Base-by-base conservation (phyloP, 2,797 vertebrate genomes). In the Discoglossus pictus region DNA sequence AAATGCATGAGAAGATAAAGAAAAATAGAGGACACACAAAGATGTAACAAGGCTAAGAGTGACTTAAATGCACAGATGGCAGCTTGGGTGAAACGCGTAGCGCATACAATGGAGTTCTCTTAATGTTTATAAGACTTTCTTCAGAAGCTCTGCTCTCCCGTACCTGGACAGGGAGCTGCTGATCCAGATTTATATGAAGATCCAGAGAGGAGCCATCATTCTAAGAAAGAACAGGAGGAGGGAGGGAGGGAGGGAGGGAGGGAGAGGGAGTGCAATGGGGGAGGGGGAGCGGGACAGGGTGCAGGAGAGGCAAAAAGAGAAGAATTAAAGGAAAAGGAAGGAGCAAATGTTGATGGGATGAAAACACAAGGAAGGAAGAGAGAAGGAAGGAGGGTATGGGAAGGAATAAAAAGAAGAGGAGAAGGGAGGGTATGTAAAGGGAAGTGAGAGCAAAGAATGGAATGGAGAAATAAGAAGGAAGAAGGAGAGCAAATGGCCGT, bases 181-280 rank as follows among this genome's bases (percentile, higher is more conserved):
- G 85, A 77, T 95, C 93, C 92, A 96, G 86, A 76, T 96, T 94
- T 58, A 97, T 94, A 86, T 95, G 93, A 70, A 96, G 91, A 67
- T 95, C 94, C 76, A 96, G 89, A 17, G 93, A 83, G 60, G 85
- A 92, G 48, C 93, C 93, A 58, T 39, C 42, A 64, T 27, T 58
- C 42, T 61, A n/a, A 42, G 53, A 18, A 15, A 1, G 2, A 20
- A 17, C 31, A 6, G 13, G 11, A n/a, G 31, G 27, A 50, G 54
- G 27, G 50, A 47, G 23, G 20, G 25, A 60, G 46, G 39, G 25
- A 34, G 18, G 34, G 44, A 36, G 27, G 27, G 34, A 18, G 63
- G 18, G 12, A 55, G n/a, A 10, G 31, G 4, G 47, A 18, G n/a
- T n/a, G n/a, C n/a, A n/a, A n/a, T n/a, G 25, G 54, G 46, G 39